A percentile compares a stretch with the other conserved stretches of the same genome.
Conservation (phyloP, 2,888 invertebrate genomes). For the Axea sp. region DNA sequence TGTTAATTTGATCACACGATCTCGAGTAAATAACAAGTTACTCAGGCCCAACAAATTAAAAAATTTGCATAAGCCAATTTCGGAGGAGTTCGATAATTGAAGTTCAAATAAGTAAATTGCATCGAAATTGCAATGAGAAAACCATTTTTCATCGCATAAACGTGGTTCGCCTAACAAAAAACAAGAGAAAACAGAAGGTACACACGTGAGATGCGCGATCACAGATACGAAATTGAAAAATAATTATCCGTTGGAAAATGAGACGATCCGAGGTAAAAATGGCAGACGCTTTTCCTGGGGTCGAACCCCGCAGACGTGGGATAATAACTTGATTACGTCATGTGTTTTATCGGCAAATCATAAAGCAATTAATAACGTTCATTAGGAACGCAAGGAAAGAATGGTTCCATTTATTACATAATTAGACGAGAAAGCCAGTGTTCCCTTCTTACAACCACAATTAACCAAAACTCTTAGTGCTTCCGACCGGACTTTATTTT, state of each 20-base stretch:
- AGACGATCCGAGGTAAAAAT: constrained; percentile 44
- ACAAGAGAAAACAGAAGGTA: constrained; percentile 11
- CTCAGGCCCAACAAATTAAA: too few relatives aligned
- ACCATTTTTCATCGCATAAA: constrained; percentile 47
- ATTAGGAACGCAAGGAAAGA: constrained; percentile 74
- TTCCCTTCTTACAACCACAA: constrained; percentile 43
- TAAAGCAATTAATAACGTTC: constrained; percentile 78
- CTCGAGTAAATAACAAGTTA: too few relatives aligned
- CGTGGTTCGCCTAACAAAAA: constrained; percentile 32
- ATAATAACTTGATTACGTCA: constrained; percentile 71
- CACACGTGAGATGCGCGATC: constrained; percentile 17
- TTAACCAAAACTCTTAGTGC: constrained; percentile 46
- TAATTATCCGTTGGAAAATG: constrained; percentile 43
- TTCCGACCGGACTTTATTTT: constrained; percentile 30
- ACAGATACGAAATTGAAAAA: constrained; percentile 44
- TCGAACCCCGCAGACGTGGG: constrained; percentile 67
- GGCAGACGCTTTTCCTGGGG: constrained; percentile 38
- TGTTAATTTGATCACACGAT: constrained; percentile 56
- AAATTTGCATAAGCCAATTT: too few relatives aligned
- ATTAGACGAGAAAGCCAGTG: constrained; percentile 75
- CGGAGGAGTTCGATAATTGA: too few relatives aligned
- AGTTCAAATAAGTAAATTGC: too few relatives aligned
- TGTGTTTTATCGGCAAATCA: constrained; percentile 78
- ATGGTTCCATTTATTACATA: constrained; percentile 77
- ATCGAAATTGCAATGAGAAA: too few relatives aligned